Conservation (phyloP, 1,140 invertebrate genomes). For the Tetragonula clypearis region DNA sequence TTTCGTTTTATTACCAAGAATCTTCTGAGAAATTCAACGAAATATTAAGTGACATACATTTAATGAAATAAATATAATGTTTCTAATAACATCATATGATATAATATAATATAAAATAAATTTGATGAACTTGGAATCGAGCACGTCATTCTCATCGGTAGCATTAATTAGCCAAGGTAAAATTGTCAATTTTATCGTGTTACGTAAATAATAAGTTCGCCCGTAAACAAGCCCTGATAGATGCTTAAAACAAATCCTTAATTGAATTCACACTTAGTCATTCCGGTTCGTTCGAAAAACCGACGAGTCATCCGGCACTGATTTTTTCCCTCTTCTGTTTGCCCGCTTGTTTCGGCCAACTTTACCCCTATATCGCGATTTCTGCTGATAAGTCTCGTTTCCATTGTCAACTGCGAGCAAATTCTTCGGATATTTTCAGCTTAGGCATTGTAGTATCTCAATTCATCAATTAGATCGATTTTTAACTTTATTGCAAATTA, state of each 20-base stretch:
- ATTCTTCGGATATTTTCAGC: neutral
- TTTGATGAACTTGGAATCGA: neutral
- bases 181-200: slow-evolving; percentile 75
- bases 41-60: neutral
- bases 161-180: slow-evolving; percentile 53
- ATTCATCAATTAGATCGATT: neutral
- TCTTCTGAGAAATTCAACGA: neutral
- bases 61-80: too few relatives aligned
- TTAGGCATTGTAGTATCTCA: neutral
- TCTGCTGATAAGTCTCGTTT: slow-evolving; percentile 27
- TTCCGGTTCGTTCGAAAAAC: slow-evolving; percentile 74
- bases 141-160: neutral
- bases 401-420: neutral
- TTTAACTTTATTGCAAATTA: neutral
- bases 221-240: slow-evolving; percentile 76
- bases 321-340: slow-evolving; percentile 73
- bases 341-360: slow-evolving; percentile 64
- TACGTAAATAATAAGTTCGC: slow-evolving; percentile 76
- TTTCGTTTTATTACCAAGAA: neutral
- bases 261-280: slow-evolving; percentile 81
- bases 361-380: slow-evolving; percentile 44
- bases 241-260: slow-evolving; percentile 75
- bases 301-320: slow-evolving; percentile 78
- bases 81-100: too few relatives aligned
- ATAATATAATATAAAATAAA: neutral